These are phyloP conservation scores for Ditylenchus dipsaci DNA, from an alignment of 1,140 invertebrate genomes.

Conservation along the genomic window DNA sequence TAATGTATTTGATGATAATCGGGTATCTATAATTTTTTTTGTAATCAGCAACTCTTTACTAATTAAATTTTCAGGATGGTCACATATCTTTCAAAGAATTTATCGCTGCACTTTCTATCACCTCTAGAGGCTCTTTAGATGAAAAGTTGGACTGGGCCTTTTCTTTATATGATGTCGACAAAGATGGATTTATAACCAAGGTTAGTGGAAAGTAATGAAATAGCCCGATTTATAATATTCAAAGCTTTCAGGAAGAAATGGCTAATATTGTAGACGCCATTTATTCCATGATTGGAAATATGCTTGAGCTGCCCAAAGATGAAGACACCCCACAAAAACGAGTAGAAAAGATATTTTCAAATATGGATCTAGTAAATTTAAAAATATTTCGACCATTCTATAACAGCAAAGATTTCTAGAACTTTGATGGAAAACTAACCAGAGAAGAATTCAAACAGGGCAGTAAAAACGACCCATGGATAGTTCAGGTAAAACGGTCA, in stretches of 20 bases:
- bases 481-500: conserved; percentile 62
- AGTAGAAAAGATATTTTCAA: conserved; percentile 63
- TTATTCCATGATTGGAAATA: conserved; percentile 62
- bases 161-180: conserved; percentile 63
- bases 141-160: conserved; percentile 63
- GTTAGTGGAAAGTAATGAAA: conserved; percentile 37
- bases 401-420: conserved; percentile 55
- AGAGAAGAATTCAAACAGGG: conserved; percentile 63
- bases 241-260: conserved; percentile 53
- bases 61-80: conserved; percentile 52
- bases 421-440: conserved; percentile 61
- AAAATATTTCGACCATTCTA: background rate
- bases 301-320: conserved; percentile 62
- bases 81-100: conserved; percentile 60
- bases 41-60: conserved; percentile 9
- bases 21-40: conserved; percentile 56
- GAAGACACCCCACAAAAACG: conserved; percentile 63
- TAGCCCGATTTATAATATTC: background rate
- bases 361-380: conserved; percentile 62
- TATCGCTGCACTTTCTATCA: conserved; percentile 59
- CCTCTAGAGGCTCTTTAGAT: conserved; percentile 58
- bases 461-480: conserved; percentile 63
- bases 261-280: conserved; percentile 63
- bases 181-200: conserved; percentile 62
- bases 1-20: conserved; percentile 64